phyloP scores from a whole-genome alignment of 2,888 invertebrate species.

The Ectropis crepuscularia region DNA sequence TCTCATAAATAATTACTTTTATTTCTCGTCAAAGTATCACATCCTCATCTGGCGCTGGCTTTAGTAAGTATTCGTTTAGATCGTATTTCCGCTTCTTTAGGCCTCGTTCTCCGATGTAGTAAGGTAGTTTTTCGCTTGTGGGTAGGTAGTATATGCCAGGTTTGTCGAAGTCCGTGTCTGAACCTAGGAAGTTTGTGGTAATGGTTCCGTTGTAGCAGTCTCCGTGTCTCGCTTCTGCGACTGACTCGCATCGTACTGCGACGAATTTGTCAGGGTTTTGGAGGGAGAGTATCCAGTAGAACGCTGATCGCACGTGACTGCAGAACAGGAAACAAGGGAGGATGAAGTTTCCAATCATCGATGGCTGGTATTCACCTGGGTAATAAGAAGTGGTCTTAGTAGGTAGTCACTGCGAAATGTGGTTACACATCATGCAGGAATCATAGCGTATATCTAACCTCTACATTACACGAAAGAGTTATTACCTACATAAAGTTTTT shows the following conservation, averaged over 20 bases:
- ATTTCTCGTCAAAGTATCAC: conserved; percentile 54
- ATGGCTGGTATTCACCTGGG: conserved; percentile 72
- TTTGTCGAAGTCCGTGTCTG: conserved; percentile 65
- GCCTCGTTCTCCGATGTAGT: conserved; percentile 62
- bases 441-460: no score
- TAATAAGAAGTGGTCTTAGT: neutral
- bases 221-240: conserved; percentile 61
- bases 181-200: conserved; percentile 63
- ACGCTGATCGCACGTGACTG: conserved; percentile 69
- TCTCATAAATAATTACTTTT: conserved; percentile 52
- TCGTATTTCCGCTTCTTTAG: conserved; percentile 56
- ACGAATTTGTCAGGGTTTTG: conserved; percentile 63
- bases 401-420: no score
- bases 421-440: no score
- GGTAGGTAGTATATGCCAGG: conserved; percentile 73
- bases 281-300: conserved; percentile 64
- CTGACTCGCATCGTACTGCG: conserved; percentile 62
- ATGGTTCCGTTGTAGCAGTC: conserved; percentile 59
- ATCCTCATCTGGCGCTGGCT: conserved; percentile 63
- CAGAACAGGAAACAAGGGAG: conserved; percentile 73
- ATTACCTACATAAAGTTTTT: no score
- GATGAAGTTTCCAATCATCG: conserved; percentile 61
- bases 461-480: no score
- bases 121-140: conserved; percentile 60
- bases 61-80: conserved; percentile 60